Conservation (phyloP, 2,797 vertebrate genomes). For the Malacoraja senta region DNA sequence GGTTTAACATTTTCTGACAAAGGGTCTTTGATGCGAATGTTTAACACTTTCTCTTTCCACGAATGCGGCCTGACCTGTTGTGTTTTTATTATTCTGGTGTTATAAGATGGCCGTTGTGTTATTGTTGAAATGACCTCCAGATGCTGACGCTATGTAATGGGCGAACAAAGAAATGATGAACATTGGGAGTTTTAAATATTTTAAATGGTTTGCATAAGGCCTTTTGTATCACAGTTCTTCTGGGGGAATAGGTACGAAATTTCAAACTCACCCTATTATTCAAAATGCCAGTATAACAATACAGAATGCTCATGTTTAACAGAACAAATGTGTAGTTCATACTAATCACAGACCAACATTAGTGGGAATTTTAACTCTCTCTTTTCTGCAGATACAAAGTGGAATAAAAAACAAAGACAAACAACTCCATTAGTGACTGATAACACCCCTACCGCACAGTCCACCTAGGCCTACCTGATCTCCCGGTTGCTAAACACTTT, state of each 20-base stretch:
- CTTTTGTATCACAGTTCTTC: not conserved
- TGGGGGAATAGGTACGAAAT: too few species aligned
- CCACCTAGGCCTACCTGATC: too few species aligned
- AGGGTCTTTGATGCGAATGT: too few species aligned
- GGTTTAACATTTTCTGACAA: too few species aligned
- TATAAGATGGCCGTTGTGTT: not conserved
- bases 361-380: not conserved
- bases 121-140: not conserved
- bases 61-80: too few species aligned
- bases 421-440: not conserved
- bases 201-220: not conserved
- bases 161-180: not conserved
- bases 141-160: not conserved
- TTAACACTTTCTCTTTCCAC: too few species aligned
- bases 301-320: not conserved
- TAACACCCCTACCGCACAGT: not conserved
- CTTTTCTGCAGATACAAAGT: not conserved
- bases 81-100: too few species aligned
- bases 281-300: not conserved
- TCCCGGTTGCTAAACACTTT: too few species aligned
- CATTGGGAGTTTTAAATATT: not conserved
- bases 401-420: not conserved
- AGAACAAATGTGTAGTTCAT: too few species aligned
- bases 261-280: not conserved
- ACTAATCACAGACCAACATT: not conserved